phyloP scores from a whole-genome alignment of 2,888 invertebrate species.

The Mycogona germanica region DNA sequence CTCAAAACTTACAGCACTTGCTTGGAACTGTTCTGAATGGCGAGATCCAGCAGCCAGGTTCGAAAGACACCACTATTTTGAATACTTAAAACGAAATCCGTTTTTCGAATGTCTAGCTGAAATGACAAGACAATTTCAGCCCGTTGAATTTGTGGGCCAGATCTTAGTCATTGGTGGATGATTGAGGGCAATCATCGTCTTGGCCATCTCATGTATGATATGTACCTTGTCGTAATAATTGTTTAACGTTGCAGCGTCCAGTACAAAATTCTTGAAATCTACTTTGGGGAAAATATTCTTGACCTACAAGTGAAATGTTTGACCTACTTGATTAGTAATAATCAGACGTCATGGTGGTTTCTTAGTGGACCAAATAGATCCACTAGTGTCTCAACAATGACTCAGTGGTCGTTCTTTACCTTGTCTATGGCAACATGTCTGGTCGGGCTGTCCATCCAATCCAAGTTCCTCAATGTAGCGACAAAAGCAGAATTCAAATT shows the following conservation, averaged over 20 bases:
- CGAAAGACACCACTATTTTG: conserved; percentile 38
- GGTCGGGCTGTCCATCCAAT: conserved; percentile 26
- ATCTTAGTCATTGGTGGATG: too few relatives aligned
- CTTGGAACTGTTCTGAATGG: not conserved
- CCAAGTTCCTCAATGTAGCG: conserved; percentile 25
- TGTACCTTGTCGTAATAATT: conserved; percentile 2
- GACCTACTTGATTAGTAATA: too few relatives aligned
- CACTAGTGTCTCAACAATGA: too few relatives aligned
- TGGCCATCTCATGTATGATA: not conserved
- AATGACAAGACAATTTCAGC: conserved; percentile 23
- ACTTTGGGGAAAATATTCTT: not conserved
- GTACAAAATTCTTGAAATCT: not conserved
- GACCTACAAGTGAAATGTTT: conserved; percentile 5
- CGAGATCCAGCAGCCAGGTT: conserved; percentile 22
- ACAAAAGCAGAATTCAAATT: conserved; percentile 26
- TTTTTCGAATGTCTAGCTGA: conserved; percentile 41
- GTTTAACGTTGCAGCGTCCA: not conserved
- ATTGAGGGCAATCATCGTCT: not conserved
- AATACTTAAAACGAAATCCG: conserved; percentile 42
- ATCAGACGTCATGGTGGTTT: too few relatives aligned
- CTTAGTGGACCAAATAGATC: too few relatives aligned
- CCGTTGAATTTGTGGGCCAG: too few relatives aligned
- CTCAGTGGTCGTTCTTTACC: too few relatives aligned
- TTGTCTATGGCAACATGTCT: conserved; percentile 32
- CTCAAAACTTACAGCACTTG: not conserved